These are phyloP conservation scores for Osmoderma eremita DNA, from an alignment of 2,888 invertebrate genomes.

Conservation along the genomic window DNA sequence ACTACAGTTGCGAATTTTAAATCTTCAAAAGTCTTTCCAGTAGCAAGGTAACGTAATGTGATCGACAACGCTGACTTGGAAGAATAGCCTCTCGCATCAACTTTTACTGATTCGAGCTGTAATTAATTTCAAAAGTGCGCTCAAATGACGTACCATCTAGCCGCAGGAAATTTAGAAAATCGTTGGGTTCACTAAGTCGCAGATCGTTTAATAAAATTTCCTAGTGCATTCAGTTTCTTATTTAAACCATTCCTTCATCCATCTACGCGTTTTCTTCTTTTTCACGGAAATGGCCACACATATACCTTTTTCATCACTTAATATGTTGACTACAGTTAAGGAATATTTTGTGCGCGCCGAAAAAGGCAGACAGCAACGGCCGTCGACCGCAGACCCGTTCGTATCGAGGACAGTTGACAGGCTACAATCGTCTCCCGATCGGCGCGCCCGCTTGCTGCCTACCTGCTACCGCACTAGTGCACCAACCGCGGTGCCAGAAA, in stretches of 20 bases:
- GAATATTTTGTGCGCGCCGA: too few relatives aligned
- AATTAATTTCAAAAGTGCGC: conserved; percentile 41
- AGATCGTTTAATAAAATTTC: conserved; percentile 32
- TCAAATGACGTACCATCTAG: conserved; percentile 41
- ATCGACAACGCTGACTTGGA: conserved; percentile 42
- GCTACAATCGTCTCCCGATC: too few relatives aligned
- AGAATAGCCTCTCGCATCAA: conserved; percentile 47
- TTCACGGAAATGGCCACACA: too few relatives aligned
- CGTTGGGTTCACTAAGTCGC: conserved; percentile 42
- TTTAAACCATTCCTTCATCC: conserved; percentile 37
- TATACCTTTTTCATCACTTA: neutral
- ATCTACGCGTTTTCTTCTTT: neutral
- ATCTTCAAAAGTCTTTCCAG: conserved; percentile 1
- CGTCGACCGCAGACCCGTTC: too few relatives aligned
- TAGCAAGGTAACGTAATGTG: neutral
- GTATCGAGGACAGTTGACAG: too few relatives aligned
- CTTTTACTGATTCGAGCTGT: conserved; percentile 43
- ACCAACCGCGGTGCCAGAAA: too few relatives aligned
- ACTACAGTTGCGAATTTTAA: too few relatives aligned
- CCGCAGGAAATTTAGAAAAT: conserved; percentile 38
- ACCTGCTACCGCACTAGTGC: too few relatives aligned
- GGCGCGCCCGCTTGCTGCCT: too few relatives aligned
- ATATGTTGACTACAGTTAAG: too few relatives aligned
- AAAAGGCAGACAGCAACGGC: too few relatives aligned
- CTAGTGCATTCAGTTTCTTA: conserved; percentile 16